Conservation (phyloP, 2,113 vertebrate genomes). For the Eulemur rufifrons region DNA sequence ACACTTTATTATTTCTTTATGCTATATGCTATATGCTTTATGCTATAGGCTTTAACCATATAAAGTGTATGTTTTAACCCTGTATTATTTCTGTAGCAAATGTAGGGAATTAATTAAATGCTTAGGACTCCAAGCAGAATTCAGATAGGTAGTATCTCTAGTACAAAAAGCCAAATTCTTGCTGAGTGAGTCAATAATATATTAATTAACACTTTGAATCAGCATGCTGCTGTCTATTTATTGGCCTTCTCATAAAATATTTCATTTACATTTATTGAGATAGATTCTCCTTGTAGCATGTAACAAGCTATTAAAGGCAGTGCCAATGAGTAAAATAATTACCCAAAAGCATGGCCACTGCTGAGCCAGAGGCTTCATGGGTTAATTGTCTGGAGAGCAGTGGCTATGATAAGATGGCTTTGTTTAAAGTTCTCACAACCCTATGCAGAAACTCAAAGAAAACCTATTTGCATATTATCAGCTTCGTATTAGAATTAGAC, state of each 20-base stretch:
- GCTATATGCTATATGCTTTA: too few relatives aligned
- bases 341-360: not conserved
- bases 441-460: not conserved
- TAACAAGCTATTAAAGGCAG: slow-evolving; percentile 51
- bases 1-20: not conserved
- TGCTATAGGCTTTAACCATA: not conserved
- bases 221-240: slow-evolving; percentile 9
- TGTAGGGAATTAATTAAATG: not conserved
- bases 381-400: slow-evolving; percentile 21
- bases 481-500: not conserved
- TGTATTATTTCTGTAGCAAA: not conserved
- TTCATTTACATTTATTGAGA: slow-evolving; percentile 56
- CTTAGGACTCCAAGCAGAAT: not conserved
- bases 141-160: not conserved
- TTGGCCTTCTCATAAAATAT: not conserved
- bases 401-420: slow-evolving; percentile 34
- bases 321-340: slow-evolving; percentile 48
- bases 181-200: slow-evolving; percentile 49
- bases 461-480: not conserved
- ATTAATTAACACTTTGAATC: slow-evolving; percentile 42
- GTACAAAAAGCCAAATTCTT: not conserved
- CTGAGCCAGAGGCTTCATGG: not conserved
- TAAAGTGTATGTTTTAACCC: not conserved
- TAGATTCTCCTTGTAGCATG: slow-evolving; percentile 28
- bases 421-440: not conserved